A percentile compares a stretch with the other conserved stretches of the same genome.
These are phyloP conservation scores for Myzus persicae DNA, from an alignment of 1,140 invertebrate species.

Conservation along the genomic window DNA sequence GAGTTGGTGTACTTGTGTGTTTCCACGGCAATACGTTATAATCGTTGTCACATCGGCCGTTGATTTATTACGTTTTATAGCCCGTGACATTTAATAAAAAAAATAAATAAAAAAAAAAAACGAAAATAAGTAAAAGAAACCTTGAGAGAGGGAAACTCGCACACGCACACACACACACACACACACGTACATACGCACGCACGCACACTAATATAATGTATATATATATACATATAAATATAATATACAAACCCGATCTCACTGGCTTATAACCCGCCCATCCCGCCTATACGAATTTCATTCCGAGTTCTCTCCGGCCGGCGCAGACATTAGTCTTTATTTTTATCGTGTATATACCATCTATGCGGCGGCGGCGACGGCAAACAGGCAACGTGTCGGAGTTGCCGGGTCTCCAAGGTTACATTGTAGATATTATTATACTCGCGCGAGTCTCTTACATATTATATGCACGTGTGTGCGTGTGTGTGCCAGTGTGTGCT, in stretches of 20 bases:
- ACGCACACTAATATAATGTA: too few relatives aligned
- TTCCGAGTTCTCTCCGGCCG: conserved; percentile 32
- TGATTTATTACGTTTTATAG: conserved; percentile 46
- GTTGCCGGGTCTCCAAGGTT: conserved; percentile 57
- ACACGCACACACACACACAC: background rate
- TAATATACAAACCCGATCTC: conserved; percentile 45
- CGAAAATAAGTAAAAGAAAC: conserved; percentile 29
- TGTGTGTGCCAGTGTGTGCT: background rate
- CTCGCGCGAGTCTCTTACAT: background rate
- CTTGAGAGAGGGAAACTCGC: conserved; percentile 24
- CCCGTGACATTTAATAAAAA: conserved; percentile 47
- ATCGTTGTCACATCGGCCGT: conserved; percentile 50
- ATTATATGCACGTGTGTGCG: too few relatives aligned
- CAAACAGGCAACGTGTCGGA: conserved; percentile 58
- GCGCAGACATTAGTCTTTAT: conserved; percentile 55
- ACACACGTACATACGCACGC: background rate
- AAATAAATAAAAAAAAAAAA: conserved; percentile 11
- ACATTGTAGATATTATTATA: conserved; percentile 10
- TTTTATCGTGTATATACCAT: conserved; percentile 51
- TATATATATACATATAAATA: background rate
- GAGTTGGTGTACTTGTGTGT: conserved; percentile 40
- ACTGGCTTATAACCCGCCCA: conserved; percentile 43
- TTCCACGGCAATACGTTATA: conserved; percentile 56
- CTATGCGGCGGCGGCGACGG: conserved; percentile 4
- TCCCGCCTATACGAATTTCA: conserved; percentile 57